phyloP scores from a whole-genome alignment of 2,888 invertebrate species.

The Carabus problematicus region DNA sequence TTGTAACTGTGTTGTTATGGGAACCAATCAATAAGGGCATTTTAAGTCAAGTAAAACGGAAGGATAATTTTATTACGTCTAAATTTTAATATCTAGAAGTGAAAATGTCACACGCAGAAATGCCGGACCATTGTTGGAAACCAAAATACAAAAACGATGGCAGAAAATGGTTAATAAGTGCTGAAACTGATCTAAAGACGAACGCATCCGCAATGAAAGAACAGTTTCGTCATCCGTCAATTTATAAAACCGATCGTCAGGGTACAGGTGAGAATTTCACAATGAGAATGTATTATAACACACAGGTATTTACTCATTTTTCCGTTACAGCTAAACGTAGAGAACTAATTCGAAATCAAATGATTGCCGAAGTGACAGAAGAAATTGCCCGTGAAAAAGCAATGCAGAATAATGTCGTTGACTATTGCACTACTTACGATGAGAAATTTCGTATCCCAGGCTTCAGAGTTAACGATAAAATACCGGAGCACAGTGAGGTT shows the following conservation, averaged over 20 bases:
- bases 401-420: slow-evolving; percentile 49
- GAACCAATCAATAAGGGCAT: not conserved
- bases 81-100: slow-evolving; percentile 6
- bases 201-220: slow-evolving; percentile 53
- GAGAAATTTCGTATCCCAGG: slow-evolving; percentile 50
- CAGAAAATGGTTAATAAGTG: slow-evolving; percentile 53
- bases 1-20: not conserved
- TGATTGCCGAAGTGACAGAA: slow-evolving; percentile 51
- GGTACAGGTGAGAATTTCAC: slow-evolving; percentile 13
- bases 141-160: slow-evolving; percentile 52
- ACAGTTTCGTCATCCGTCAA: slow-evolving; percentile 49
- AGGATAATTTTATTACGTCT: slow-evolving; percentile 31
- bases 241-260: not conserved
- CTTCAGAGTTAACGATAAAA: slow-evolving; percentile 49
- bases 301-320: not conserved
- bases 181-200: slow-evolving; percentile 24
- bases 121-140: slow-evolving; percentile 52
- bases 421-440: slow-evolving; percentile 56
- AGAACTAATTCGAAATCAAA: slow-evolving; percentile 48
- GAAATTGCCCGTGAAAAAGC: slow-evolving; percentile 52
- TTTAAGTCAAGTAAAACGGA: slow-evolving; percentile 1
- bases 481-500: slow-evolving; percentile 47
- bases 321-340: slow-evolving; percentile 49
- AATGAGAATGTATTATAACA: not conserved
- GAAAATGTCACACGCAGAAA: slow-evolving; percentile 47